Percentiles rank a stretch among this genome's conserved stretches.
Conservation (phyloP, 2,113 vertebrate species). For the Sapajus apella region DNA sequence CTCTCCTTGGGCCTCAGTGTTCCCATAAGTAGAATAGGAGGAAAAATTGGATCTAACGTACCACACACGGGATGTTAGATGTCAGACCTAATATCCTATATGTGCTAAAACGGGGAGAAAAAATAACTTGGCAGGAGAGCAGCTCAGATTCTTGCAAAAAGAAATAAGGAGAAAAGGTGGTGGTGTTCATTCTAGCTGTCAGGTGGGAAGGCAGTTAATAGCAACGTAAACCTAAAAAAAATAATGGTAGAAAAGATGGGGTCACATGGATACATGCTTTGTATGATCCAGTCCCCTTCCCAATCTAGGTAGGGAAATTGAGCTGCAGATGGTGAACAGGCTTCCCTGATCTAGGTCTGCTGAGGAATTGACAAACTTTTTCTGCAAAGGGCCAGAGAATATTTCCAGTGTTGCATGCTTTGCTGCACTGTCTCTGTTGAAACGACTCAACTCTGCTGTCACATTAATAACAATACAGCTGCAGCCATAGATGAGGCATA, state of each 20-base stretch:
- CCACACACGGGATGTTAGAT: background rate
- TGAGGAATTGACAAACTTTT: background rate
- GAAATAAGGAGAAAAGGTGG: background rate
- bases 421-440: rapidly evolving
- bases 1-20: background rate
- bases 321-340: background rate
- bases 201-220: rapidly evolving
- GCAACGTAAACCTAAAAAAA: background rate
- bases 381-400: background rate
- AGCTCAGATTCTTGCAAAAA: background rate
- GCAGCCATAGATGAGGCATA: rapidly evolving
- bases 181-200: background rate
- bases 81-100: background rate
- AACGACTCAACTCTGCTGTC: background rate
- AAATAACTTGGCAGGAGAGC: background rate
- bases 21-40: background rate
- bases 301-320: background rate
- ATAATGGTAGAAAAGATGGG: background rate
- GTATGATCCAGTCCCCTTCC: background rate
- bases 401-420: background rate
- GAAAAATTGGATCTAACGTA: background rate
- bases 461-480: too few species aligned
- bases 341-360: background rate
- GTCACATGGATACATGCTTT: background rate
- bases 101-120: background rate